Evolutionary conservation across 2,888 invertebrate species (phyloP).

Genomic region (Heteromurus nitidus): DNA sequence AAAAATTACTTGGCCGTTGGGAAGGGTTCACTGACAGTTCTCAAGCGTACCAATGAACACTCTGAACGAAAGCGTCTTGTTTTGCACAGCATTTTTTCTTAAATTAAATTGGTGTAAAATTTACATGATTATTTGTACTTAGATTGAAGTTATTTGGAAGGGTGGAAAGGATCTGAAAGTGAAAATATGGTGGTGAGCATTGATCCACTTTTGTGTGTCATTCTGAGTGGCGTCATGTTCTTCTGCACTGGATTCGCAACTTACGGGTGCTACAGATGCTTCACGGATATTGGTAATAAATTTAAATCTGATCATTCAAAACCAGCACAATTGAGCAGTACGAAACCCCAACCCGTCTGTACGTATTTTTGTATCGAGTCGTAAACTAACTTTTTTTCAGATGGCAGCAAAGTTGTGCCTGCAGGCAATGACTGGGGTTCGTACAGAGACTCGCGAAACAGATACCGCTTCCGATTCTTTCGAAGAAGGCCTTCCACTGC

Average conservation of each 20-base stretch:
- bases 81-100: too few species aligned
- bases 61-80: too few species aligned
- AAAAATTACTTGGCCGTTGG: background rate
- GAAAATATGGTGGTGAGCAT: slow-evolving; percentile 37
- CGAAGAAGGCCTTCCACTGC: slow-evolving; percentile 37
- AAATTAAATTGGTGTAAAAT: too few species aligned
- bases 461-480: slow-evolving; percentile 45
- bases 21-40: background rate
- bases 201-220: slow-evolving; percentile 41
- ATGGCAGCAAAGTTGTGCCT: slow-evolving; percentile 42
- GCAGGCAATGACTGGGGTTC: slow-evolving; percentile 24
- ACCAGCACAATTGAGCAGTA: background rate
- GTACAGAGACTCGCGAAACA: slow-evolving; percentile 16
- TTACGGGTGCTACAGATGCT: slow-evolving; percentile 62
- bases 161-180: too few species aligned
- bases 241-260: slow-evolving; percentile 56
- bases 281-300: slow-evolving; percentile 54
- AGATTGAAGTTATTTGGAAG: too few species aligned
- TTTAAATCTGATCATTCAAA: too few species aligned
- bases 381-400: slow-evolving; percentile 14
- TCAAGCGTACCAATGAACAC: background rate
- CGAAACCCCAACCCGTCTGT: too few species aligned
- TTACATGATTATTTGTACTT: too few species aligned
- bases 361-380: too few species aligned
- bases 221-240: slow-evolving; percentile 57